phyloP scores from a whole-genome alignment of 2,888 invertebrate genomes.

The Alcis repandata region DNA sequence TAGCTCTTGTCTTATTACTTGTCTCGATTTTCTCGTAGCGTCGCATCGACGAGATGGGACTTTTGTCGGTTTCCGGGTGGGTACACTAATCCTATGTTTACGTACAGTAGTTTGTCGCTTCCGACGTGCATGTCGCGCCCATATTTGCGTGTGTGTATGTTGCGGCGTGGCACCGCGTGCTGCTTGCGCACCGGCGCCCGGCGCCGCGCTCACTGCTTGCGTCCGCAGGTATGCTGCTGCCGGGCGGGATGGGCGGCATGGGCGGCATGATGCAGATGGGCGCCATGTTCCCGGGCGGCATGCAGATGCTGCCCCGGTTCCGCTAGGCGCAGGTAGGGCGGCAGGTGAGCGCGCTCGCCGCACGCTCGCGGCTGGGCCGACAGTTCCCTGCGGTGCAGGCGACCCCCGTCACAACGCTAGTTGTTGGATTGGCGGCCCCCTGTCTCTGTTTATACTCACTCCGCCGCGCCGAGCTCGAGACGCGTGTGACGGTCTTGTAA shows the following conservation, averaged over 20 bases:
- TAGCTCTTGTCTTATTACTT: conserved; percentile 84
- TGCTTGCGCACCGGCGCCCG: conserved; percentile 44
- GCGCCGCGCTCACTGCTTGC: conserved; percentile 71
- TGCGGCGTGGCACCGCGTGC: conserved; percentile 66
- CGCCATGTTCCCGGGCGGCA: conserved; percentile 81
- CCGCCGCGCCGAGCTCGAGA: conserved; percentile 61
- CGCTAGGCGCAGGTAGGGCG: conserved; percentile 88
- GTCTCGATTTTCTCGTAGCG: conserved; percentile 85
- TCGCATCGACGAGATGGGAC: conserved; percentile 68
- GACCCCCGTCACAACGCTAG: conserved; percentile 82
- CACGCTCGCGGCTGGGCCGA: conserved; percentile 80
- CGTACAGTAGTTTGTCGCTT: conserved; percentile 86
- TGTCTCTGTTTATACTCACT: conserved; percentile 62
- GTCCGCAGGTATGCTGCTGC: conserved; percentile 83
- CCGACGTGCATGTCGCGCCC: conserved; percentile 85
- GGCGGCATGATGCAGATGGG: conserved; percentile 77
- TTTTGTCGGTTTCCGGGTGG: conserved; percentile 83
- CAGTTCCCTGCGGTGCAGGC: conserved; percentile 86
- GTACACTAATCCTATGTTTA: conserved; percentile 85
- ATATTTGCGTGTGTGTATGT: too few relatives aligned
- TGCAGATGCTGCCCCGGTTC: conserved; percentile 93
- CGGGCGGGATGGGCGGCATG: conserved; percentile 76
- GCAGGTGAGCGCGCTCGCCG: conserved; percentile 67
- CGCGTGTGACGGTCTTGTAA: conserved; percentile 74
- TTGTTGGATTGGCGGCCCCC: conserved; percentile 87